Percentiles rank a stretch among this genome's conserved stretches.
These are phyloP conservation scores for Drosophila paracracens DNA, from an alignment of 2,888 invertebrate species.

Conservation along the genomic window DNA sequence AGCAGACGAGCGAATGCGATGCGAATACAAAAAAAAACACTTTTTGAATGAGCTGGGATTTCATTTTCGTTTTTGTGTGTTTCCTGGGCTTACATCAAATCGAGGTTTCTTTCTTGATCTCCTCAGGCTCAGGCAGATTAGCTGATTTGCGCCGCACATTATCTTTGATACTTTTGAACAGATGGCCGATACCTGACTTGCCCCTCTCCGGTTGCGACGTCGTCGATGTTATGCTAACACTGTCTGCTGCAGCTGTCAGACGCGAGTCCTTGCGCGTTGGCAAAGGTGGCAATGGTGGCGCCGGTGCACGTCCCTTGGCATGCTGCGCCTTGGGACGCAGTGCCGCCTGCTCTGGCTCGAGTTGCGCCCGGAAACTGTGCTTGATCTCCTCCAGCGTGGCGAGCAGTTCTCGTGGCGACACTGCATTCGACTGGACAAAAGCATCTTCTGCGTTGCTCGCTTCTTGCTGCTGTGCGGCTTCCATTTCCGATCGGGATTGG, in stretches of 20 bases:
- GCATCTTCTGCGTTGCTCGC: background rate
- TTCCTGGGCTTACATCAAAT: conserved; percentile 69
- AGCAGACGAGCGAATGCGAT: conserved; percentile 43
- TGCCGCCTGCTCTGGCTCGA: conserved; percentile 48
- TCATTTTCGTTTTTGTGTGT: conserved; percentile 13
- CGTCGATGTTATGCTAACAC: conserved; percentile 53
- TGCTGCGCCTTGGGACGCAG: conserved; percentile 68
- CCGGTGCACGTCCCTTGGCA: conserved; percentile 82
- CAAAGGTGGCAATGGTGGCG: conserved; percentile 70
- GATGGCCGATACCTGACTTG: conserved; percentile 70
- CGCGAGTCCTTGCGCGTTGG: conserved; percentile 34
- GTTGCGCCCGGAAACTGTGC: conserved; percentile 74
- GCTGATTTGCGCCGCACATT: conserved; percentile 71
- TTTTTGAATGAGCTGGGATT: conserved; percentile 57
- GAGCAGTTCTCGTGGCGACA: conserved; percentile 69
- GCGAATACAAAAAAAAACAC: conserved; percentile 29
- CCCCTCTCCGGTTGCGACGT: conserved; percentile 43
- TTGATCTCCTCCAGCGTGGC: conserved; percentile 77
- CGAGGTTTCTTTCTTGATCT: conserved; percentile 63
- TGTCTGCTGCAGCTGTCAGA: conserved; percentile 33
- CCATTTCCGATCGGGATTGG: conserved; percentile 30
- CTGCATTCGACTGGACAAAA: conserved; percentile 8
- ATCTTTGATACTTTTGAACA: conserved; percentile 73
- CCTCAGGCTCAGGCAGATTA: conserved; percentile 40
- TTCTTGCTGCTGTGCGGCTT: background rate